Evolutionary conservation across 2,113 vertebrate genomes (phyloP).

Genomic region (Nannospalax galili): DNA sequence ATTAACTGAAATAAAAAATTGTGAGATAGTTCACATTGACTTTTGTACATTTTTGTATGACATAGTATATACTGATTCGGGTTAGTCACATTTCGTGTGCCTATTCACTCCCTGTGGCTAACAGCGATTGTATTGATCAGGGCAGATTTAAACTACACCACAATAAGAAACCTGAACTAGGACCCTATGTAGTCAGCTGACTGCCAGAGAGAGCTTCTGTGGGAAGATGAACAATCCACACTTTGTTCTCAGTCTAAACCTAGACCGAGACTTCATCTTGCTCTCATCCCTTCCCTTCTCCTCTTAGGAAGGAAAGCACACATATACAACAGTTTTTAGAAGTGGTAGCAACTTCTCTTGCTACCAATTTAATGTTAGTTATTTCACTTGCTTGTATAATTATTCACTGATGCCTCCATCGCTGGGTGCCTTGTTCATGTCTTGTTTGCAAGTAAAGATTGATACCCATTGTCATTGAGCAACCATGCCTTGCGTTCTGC

Average conservation of each 20-base stretch:
- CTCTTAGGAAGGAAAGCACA: background rate
- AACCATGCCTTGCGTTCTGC: background rate
- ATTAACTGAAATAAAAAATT: background rate
- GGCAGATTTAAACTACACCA: background rate
- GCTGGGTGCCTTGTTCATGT: background rate
- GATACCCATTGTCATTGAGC: background rate
- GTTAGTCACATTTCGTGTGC: background rate
- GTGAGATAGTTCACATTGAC: background rate
- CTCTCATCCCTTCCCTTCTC: background rate
- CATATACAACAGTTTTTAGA: background rate
- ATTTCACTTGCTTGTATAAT: background rate
- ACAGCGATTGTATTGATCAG: background rate
- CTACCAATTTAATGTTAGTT: background rate
- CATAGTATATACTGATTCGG: rapidly evolving
- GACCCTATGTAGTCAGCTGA: background rate
- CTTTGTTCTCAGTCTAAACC: background rate
- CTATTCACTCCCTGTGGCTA: background rate
- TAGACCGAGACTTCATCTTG: background rate
- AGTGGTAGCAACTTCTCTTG: background rate
- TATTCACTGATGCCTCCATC: background rate
- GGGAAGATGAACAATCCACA: background rate
- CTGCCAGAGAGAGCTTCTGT: background rate
- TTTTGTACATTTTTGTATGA: background rate
- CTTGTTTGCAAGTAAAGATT: background rate
- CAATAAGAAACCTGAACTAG: background rate